These are phyloP conservation scores for Trichogramma evanescens DNA, from an alignment of 2,888 invertebrate species.

Conservation along the genomic window DNA sequence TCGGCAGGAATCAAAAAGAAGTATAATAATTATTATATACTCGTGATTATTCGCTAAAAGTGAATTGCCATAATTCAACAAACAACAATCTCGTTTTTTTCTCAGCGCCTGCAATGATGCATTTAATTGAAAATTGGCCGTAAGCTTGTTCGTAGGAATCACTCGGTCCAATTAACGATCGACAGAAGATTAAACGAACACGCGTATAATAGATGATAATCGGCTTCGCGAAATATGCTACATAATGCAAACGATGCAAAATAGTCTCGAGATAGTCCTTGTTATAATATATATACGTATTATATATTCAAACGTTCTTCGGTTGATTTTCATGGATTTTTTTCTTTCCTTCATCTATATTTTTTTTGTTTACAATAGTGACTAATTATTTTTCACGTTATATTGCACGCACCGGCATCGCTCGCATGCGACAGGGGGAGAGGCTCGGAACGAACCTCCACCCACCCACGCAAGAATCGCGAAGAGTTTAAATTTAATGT, in stretches of 20 bases:
- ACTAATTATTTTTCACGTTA: conserved; percentile 20
- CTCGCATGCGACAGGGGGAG: conserved; percentile 22
- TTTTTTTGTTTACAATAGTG: neutral
- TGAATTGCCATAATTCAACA: conserved; percentile 17
- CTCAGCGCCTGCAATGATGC: neutral
- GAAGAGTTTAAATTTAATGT: neutral
- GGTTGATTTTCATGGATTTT: neutral
- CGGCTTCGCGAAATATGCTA: no score
- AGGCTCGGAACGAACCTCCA: conserved; percentile 10
- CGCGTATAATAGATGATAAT: no score
- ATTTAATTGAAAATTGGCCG: no score
- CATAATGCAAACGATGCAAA: no score
- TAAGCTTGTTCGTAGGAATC: no score
- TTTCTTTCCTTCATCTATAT: neutral
- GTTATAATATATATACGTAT: neutral
- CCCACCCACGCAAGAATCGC: neutral
- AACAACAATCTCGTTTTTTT: conserved; percentile 18
- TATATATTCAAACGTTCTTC: no score
- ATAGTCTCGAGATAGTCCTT: conserved; percentile 6
- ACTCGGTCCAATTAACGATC: no score
- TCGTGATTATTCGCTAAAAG: conserved; percentile 3
- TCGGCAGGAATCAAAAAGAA: conserved; percentile 23
- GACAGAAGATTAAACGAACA: no score
- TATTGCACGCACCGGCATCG: conserved; percentile 47
- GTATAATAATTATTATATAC: conserved; percentile 10